phyloP scores from a whole-genome alignment of 2,888 invertebrate species.

The Hydroisotoma schaefferi region DNA sequence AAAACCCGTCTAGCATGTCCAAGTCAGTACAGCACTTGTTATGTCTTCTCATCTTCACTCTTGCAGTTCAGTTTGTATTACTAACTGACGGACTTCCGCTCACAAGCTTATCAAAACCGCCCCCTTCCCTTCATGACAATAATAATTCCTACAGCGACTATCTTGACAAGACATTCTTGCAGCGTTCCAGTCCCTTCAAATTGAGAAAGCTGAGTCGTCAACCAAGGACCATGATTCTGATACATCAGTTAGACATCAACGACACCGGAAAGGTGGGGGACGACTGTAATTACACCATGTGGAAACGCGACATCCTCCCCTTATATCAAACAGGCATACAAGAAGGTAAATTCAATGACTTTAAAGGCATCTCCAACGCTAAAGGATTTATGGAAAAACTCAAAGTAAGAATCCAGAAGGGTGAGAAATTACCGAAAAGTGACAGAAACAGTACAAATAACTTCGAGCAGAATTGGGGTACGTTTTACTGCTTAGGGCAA shows the following conservation, averaged over 20 bases:
- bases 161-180: not conserved
- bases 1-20: too few relatives aligned
- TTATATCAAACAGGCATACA: not conserved
- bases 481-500: not conserved
- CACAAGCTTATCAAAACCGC: too few relatives aligned
- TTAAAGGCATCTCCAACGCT: not conserved
- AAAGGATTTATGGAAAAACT: not conserved
- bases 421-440: not conserved
- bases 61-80: too few relatives aligned
- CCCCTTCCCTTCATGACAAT: not conserved
- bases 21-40: too few relatives aligned
- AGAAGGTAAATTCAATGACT: not conserved
- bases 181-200: not conserved
- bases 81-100: too few relatives aligned
- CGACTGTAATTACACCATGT: not conserved
- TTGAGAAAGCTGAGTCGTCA: not conserved
- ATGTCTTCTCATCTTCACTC: too few relatives aligned
- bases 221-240: not conserved
- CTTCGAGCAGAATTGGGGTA: not conserved
- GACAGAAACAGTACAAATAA: not conserved
- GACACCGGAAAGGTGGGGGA: not conserved
- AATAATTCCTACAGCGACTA: not conserved
- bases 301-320: not conserved
- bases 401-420: not conserved
- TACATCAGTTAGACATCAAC: not conserved